Evolutionary conservation across 2,113 vertebrate species (phyloP), one percentile per base, ranked within the genome.

Genomic region (Tenebrosternarchus preto): DNA sequence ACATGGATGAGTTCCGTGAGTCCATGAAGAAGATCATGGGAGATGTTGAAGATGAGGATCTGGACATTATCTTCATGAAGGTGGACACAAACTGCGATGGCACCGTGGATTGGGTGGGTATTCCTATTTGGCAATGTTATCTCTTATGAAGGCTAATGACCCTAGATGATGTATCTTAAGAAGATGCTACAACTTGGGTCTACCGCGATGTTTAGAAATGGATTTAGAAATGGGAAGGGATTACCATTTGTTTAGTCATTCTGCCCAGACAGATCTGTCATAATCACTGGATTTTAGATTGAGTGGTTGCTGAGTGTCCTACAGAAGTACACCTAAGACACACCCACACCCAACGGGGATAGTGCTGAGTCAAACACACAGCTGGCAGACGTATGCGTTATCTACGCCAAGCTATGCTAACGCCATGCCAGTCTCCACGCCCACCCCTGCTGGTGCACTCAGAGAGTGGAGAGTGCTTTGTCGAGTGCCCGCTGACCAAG

Each of bases 71-170:
- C 20, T 93, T 93, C 78, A 46, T 82, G 79, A 90, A 91, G 81
- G 78, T 89, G 86, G 92, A 85, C 86, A 73, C 63, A 4, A 90
- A 76, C 76, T 90, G 91, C 24, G 86, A 79, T 1, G 89, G 88
- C 82, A 82, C 74, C 9, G 31, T 88, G 76, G 86, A 84, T 72
- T 90, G 90, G 91, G 90, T 90, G 83, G 88, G 85, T 83, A 61
- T 16, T 64, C 31, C 61, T 64, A 1, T 2, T 29, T 15, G 17
- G 9, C 25, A 20, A 31, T 29, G 31, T 5, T 20, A 59, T 59
- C 9, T 59, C 5, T n/a, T 59, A 5, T 22, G 19, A 59, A 19
- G 61, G 31, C 36, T 66, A 9, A 33, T 36, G 63, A 9, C 63
- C 19, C 5, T 50, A 15, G 1, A 50, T 50, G 43, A 12, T 50